Base-by-base conservation (phyloP, 2,888 invertebrate genomes). In the Chamaedrilus cognettii region DNA sequence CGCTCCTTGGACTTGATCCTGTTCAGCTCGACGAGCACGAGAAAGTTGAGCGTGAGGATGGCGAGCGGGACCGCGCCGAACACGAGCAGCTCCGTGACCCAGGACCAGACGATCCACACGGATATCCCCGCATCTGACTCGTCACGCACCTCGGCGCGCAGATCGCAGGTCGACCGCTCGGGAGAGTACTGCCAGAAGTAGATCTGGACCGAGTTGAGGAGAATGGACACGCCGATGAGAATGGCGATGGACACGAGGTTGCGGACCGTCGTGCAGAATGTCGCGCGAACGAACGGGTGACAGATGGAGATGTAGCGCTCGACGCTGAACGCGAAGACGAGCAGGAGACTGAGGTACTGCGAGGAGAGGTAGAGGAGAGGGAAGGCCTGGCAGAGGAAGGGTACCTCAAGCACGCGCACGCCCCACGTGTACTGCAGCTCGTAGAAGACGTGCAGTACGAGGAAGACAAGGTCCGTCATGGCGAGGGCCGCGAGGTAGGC, bases 401-500 rank as follows among this genome's bases (percentile, higher is more conserved):
- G 79, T 4, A 71, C 63, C 68, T 79, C 70, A 5, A 83, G 70
- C 5, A 76, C 60, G 28, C 67, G 60, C 3, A 76, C 69, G 1
- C 71, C 69, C 81, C 82, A 83, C 3, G 77, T 74, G 15, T 68
- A 74, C 51, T 80, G 76, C 11, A 82, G 67, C 67, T 80, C 80
- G 64, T 74, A 79, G 33, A 83, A 61, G 23, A 82, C 66, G 64
- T 80, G 77, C n/a, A 82, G 68, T 1, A 75, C 51, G 33, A 83
- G 74, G 68, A 83, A 83, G 5, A 79, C 71, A 31, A 81, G 75
- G 72, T 83, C 83, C 35, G 77, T 74, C 51, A 81, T 64, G 0
- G 82, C 82, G n/a, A 83, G 74, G 5, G 82, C 81, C n/a, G 82
- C 80, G 35, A 83, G 74, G 72, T 83, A 83, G 62, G 77, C 78